A percentile compares a stretch with the other conserved stretches of the same genome.
These are phyloP conservation scores for Heterotis niloticus DNA, from an alignment of 2,113 vertebrate genomes.

Conservation along the genomic window DNA sequence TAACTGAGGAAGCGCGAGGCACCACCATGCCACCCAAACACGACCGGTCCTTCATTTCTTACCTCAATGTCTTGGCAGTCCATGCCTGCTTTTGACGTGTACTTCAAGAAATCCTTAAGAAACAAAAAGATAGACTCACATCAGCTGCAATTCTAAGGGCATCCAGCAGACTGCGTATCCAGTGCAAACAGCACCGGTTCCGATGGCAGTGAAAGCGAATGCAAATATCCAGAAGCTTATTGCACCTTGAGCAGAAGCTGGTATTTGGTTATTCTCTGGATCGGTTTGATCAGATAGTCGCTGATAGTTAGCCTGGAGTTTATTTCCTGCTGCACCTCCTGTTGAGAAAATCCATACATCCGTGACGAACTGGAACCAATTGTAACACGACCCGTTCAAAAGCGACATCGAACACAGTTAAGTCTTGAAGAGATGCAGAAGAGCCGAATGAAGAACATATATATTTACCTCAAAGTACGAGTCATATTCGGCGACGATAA, in stretches of 20 bases:
- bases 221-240: background rate
- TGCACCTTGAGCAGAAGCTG: conserved; percentile 92
- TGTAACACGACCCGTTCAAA: background rate
- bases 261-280: conserved; percentile 98
- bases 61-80: conserved; percentile 91
- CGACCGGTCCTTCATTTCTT: background rate
- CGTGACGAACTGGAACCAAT: background rate
- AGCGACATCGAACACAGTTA: background rate
- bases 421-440: background rate
- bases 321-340: conserved; percentile 94
- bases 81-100: conserved; percentile 87
- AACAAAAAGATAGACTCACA: background rate
- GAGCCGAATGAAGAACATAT: background rate
- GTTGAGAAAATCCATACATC: conserved; percentile 38
- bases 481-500: conserved; percentile 93
- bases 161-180: background rate
- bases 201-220: background rate
- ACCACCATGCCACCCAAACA: too few species aligned
- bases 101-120: conserved; percentile 89
- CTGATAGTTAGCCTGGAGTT: conserved; percentile 88
- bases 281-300: conserved; percentile 95
- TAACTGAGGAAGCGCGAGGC: background rate
- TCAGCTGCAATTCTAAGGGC: background rate
- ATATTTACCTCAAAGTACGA: conserved; percentile 85
- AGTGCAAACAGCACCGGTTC: background rate